Evolutionary conservation across 2,797 vertebrate species (phyloP), one percentile per base, ranked within the genome.

Genomic region (Adrianichthys oophorus): DNA sequence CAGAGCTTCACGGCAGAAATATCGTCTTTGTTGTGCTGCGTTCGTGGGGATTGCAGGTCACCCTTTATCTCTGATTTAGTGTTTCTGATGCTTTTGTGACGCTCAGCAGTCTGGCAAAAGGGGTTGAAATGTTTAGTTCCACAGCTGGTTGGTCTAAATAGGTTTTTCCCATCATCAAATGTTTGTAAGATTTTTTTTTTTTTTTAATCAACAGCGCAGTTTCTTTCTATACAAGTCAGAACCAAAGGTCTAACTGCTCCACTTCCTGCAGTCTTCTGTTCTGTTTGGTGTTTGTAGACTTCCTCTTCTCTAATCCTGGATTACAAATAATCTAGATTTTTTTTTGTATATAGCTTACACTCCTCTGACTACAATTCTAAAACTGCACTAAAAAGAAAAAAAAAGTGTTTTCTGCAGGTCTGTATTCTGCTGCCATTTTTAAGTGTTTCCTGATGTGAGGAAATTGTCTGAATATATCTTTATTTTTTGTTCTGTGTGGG

Each of bases 191-290:
- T 37, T 29, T 29, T 6, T 5, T 7, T 37, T 26, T 26, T 26
- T 26, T 32, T 32, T 37, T 37, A 13, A 37, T 37, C 10, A 37
- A 6, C 26, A 29, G 26, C 5, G 7, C 26, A 29, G 41, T 44
- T 57, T 17, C 62, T 17, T 55, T 8, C 16, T 49, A 23, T 74
- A 17, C 26, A 46, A 53, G 63, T 56, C 68, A 8, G 70, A 70
- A 52, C 74, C 76, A 67, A 78, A 76, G 41, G 72, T 78, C 68
- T 68, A 48, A 62, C 57, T 54, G 52, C 44, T 77, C 73, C 78
- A 81, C 61, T 75, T 68, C 65, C 70, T 65, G 47, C 60, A 43
- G 8, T 47, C 42, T 43, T 47, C 37, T 74, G 56, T 72, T 79
- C 61, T 70, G 61, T 43, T 74, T 64, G 78, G 42, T 63, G 68